A percentile compares a stretch with the other conserved stretches of the same genome.
phyloP scores from a whole-genome alignment of 2,113 vertebrate genomes.

The Pseudorectes ferrugineus region DNA sequence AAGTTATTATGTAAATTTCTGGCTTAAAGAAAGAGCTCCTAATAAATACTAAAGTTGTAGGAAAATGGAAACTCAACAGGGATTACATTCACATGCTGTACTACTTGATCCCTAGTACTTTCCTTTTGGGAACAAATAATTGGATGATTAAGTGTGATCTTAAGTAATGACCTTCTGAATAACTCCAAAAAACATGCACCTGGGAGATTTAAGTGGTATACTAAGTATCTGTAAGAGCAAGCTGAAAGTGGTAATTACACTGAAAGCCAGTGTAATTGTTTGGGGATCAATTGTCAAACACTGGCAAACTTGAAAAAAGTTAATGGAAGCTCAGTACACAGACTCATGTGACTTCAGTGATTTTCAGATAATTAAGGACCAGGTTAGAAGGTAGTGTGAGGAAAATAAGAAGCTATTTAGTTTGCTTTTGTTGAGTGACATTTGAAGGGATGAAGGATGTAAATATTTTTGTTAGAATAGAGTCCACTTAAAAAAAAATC shows the following conservation, averaged over 20 bases:
- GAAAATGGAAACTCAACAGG: neutral
- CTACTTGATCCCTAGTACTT: neutral
- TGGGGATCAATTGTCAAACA: conserved; percentile 49
- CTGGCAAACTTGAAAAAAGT: neutral
- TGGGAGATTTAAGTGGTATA: conserved; percentile 33
- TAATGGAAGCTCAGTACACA: conserved; percentile 8
- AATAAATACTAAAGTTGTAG: conserved; percentile 2
- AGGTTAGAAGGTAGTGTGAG: neutral
- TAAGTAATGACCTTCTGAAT: conserved; percentile 44
- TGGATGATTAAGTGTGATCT: conserved; percentile 36
- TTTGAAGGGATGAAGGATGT: neutral
- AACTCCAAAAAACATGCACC: neutral
- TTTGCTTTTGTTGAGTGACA: neutral
- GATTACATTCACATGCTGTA: neutral
- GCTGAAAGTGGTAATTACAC: conserved; percentile 23
- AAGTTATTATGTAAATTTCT: conserved; percentile 9
- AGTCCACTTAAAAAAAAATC: neutral
- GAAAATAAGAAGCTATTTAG: neutral
- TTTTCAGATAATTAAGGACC: conserved; percentile 10
- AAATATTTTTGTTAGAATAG: neutral
- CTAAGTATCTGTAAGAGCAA: conserved; percentile 13
- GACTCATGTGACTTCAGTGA: neutral
- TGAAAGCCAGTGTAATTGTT: conserved; percentile 41
- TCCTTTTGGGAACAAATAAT: conserved; percentile 32
- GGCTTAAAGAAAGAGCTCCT: neutral